phyloP scores from a whole-genome alignment of 1,140 invertebrate genomes.

The Coelopa frigida region DNA sequence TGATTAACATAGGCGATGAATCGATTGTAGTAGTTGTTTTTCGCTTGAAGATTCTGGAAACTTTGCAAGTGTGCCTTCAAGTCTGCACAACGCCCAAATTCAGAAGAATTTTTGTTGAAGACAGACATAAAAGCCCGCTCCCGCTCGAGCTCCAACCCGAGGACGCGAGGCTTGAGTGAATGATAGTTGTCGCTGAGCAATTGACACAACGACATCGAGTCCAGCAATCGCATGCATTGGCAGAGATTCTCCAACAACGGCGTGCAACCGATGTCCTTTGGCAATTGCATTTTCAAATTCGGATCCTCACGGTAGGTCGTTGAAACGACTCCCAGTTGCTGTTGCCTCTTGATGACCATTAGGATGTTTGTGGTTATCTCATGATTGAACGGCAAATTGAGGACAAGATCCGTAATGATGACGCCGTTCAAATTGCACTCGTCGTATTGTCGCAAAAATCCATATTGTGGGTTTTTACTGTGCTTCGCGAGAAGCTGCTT shows the following conservation, averaged over 20 bases:
- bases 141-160: conserved; percentile 26
- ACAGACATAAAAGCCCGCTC: conserved; percentile 23
- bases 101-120: conserved; percentile 16
- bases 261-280: conserved; percentile 27
- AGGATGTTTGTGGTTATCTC: conserved; percentile 36
- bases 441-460: conserved; percentile 30
- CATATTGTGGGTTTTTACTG: conserved; percentile 23
- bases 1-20: conserved; percentile 46
- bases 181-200: conserved; percentile 24
- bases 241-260: conserved; percentile 30
- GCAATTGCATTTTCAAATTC: conserved; percentile 1
- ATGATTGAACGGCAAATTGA: conserved; percentile 34
- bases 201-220: conserved; percentile 19
- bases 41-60: conserved; percentile 28
- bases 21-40: conserved; percentile 41
- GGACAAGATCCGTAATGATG: conserved; percentile 33
- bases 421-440: conserved; percentile 31
- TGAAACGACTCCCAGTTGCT: conserved; percentile 14
- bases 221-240: conserved; percentile 31
- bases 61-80: conserved; percentile 18
- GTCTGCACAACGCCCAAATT: conserved; percentile 21
- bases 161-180: conserved; percentile 20
- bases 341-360: conserved; percentile 31
- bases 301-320: background rate
- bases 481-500: conserved; percentile 22